A percentile compares a stretch with the other conserved stretches of the same genome.
Evolutionary conservation across 2,113 vertebrate species (phyloP).

Genomic region (Apaloderma vittatum): DNA sequence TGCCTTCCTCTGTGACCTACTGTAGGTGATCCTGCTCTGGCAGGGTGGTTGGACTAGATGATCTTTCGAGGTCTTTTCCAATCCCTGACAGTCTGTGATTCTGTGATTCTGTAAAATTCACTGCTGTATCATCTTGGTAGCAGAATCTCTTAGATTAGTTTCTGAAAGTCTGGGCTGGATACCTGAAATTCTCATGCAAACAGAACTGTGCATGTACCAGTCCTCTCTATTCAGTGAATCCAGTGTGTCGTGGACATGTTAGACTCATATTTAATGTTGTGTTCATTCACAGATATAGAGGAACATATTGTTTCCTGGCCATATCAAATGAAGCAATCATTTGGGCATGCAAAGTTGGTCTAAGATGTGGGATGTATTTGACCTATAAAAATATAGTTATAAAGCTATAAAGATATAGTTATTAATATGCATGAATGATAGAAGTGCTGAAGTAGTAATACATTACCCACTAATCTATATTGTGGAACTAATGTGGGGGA

Average conservation of each 20-base stretch:
- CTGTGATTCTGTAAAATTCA: not conserved
- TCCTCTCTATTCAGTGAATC: not conserved
- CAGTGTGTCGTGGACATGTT: not conserved
- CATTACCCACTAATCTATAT: not conserved
- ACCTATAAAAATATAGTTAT: not conserved
- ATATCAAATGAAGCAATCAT: not conserved
- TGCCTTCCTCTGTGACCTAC: too few relatives aligned
- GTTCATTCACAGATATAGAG: not conserved
- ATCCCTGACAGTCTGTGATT: too few relatives aligned
- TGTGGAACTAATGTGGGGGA: accelerated
- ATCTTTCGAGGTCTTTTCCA: too few relatives aligned
- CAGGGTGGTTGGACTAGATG: too few relatives aligned
- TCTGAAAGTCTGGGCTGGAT: not conserved
- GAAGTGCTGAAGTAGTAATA: not conserved
- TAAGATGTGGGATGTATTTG: not conserved
- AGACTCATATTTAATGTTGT: not conserved
- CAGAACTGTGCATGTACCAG: not conserved
- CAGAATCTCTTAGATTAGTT: not conserved
- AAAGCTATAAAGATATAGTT: not conserved
- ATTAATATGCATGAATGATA: not conserved
- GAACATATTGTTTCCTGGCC: not conserved
- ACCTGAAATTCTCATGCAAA: not conserved
- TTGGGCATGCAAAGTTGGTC: not conserved
- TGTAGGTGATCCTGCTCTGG: too few relatives aligned
- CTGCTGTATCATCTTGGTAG: not conserved